These are phyloP conservation scores for Hydractinia echinata DNA, from an alignment of 30 jellyfish, hydroid and myxozoan genomes.

Conservation along the genomic window DNA sequence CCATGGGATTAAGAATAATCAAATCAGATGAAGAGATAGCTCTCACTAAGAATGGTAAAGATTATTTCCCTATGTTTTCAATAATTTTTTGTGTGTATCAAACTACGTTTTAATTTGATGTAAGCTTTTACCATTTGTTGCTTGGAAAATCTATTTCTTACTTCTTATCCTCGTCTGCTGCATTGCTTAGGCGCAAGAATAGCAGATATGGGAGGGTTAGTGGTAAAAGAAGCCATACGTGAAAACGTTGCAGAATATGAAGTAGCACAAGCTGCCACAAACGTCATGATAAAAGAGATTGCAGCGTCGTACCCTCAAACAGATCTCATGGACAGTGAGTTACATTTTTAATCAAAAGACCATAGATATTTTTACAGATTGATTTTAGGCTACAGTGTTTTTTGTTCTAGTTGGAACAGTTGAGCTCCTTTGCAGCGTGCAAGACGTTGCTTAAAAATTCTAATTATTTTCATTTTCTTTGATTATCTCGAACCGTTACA, in stretches of 20 bases:
- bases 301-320: conserved; percentile 71
- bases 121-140: background rate
- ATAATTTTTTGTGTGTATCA: background rate
- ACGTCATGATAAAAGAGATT: conserved; percentile 69
- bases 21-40: conserved; percentile 84
- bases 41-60: conserved; percentile 44
- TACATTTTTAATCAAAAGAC: background rate
- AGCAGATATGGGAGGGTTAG: conserved; percentile 82
- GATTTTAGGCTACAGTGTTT: too few species aligned
- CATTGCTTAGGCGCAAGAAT: conserved; percentile 38
- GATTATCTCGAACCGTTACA: too few species aligned
- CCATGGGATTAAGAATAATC: conserved; percentile 63
- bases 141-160: too few species aligned
- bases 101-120: background rate
- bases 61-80: too few species aligned
- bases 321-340: conserved; percentile 79
- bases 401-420: too few species aligned
- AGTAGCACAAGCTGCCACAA: conserved; percentile 63
- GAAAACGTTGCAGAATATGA: conserved; percentile 76
- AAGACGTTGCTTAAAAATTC: too few species aligned
- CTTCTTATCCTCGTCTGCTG: too few species aligned
- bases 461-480: too few species aligned
- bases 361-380: too few species aligned
- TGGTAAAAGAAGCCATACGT: conserved; percentile 51
- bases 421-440: too few species aligned